These are phyloP conservation scores for Eucera pruinosa DNA, from an alignment of 2,888 invertebrate species.

Conservation along the genomic window DNA sequence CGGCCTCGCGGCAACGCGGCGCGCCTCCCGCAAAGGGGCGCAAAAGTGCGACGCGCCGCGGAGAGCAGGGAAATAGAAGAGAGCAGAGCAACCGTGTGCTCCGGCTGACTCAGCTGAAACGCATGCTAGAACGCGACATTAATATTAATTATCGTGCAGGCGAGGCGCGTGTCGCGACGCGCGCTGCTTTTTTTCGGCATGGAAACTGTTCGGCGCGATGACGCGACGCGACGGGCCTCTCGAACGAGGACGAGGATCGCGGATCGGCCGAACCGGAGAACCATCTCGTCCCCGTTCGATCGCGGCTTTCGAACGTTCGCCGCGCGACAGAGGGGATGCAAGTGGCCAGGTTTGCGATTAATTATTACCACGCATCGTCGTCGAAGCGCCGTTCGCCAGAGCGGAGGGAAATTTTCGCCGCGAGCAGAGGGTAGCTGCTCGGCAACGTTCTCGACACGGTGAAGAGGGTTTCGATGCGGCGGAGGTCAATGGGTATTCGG, in stretches of 20 bases:
- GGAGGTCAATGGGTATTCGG: slow-evolving; percentile 8
- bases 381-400: slow-evolving; percentile 2
- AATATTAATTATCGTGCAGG: slow-evolving; percentile 76
- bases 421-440: background rate
- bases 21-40: background rate
- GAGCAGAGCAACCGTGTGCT: slow-evolving; percentile 26
- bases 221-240: slow-evolving; percentile 35
- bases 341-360: slow-evolving; percentile 56
- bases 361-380: slow-evolving; percentile 50
- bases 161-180: slow-evolving; percentile 30
- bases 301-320: slow-evolving; percentile 32
- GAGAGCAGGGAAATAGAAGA: background rate
- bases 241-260: slow-evolving; percentile 9
- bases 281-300: slow-evolving; percentile 2
- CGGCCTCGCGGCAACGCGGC: slow-evolving; percentile 40
- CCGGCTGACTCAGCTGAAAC: slow-evolving; percentile 73
- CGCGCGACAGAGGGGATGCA: slow-evolving; percentile 46
- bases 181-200: slow-evolving; percentile 44
- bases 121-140: slow-evolving; percentile 70
- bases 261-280: slow-evolving; percentile 4
- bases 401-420: background rate
- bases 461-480: background rate
- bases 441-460: background rate
- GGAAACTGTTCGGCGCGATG: slow-evolving; percentile 40
- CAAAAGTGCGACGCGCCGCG: background rate